These are phyloP conservation scores for Antheraea yamamai DNA, from an alignment of 2,888 invertebrate species.

Conservation along the genomic window DNA sequence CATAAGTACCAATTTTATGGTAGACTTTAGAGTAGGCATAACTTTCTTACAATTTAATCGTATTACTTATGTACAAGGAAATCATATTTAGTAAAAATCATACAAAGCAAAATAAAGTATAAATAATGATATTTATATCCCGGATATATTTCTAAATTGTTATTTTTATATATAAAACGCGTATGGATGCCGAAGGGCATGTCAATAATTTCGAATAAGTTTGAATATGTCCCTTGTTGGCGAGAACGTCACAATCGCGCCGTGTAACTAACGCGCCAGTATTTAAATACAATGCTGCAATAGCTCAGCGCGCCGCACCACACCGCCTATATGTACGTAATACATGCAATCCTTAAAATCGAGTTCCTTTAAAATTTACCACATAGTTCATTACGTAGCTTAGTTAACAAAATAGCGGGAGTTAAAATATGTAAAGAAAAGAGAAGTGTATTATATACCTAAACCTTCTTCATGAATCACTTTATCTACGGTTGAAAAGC, in stretches of 20 bases:
- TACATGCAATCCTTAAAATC: conserved; percentile 45
- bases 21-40: no score
- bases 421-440: no score
- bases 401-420: not conserved
- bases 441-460: no score
- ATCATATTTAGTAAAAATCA: no score
- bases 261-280: conserved; percentile 56
- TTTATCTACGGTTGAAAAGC: no score
- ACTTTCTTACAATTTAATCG: no score
- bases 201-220: conserved; percentile 37
- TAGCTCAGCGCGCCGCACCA: conserved; percentile 67
- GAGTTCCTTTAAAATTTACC: not conserved
- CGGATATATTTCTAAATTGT: conserved; percentile 3
- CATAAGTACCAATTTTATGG: no score
- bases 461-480: no score
- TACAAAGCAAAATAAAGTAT: not conserved
- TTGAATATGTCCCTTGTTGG: conserved; percentile 54
- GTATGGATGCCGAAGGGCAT: conserved; percentile 45
- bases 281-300: conserved; percentile 80
- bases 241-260: conserved; percentile 46
- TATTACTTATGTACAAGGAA: no score
- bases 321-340: conserved; percentile 51
- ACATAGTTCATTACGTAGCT: not conserved
- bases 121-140: not conserved
- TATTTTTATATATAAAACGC: conserved; percentile 16